Evolutionary conservation across 2,888 invertebrate species (phyloP).

Genomic region (Phaonia tiefii): DNA sequence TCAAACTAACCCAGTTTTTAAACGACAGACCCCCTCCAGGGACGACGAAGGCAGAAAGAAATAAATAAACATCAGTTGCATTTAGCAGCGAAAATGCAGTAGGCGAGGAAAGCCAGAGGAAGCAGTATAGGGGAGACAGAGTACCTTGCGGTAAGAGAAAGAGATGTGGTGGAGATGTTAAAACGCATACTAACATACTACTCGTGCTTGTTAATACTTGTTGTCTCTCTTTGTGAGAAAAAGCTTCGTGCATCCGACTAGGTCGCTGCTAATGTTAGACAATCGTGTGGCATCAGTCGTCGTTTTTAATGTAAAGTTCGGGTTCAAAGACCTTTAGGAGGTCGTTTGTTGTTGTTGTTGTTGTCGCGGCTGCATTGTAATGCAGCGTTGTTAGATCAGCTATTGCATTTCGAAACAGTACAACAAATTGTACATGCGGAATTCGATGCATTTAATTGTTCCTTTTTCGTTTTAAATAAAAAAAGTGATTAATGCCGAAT

Average conservation of each 20-base stretch:
- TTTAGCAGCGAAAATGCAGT: constrained; percentile 40
- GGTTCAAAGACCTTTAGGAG: constrained; percentile 81
- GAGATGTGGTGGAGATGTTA: too few species aligned
- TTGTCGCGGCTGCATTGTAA: constrained; percentile 1
- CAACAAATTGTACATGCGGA: too few species aligned
- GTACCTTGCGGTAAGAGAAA: background rate
- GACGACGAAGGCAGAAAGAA: background rate
- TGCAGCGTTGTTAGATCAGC: background rate
- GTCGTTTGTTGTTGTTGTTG: constrained; percentile 74
- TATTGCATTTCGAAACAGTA: too few species aligned
- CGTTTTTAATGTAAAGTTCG: constrained; percentile 65
- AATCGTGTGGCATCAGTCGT: constrained; percentile 47
- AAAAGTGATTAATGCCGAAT: too few species aligned
- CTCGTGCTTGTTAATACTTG: too few species aligned
- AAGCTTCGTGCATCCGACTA: constrained; percentile 22
- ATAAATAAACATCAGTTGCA: constrained; percentile 13
- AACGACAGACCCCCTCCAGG: constrained; percentile 47
- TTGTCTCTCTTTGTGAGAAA: background rate
- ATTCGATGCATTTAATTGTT: too few species aligned
- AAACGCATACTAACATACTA: too few species aligned
- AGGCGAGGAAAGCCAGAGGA: constrained; percentile 24
- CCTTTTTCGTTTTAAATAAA: too few species aligned
- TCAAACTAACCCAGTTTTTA: constrained; percentile 73
- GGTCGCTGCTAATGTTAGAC: constrained; percentile 54
- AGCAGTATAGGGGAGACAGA: background rate